phyloP scores from a whole-genome alignment of 2,888 invertebrate genomes.

The Ennomos quercinarius region DNA sequence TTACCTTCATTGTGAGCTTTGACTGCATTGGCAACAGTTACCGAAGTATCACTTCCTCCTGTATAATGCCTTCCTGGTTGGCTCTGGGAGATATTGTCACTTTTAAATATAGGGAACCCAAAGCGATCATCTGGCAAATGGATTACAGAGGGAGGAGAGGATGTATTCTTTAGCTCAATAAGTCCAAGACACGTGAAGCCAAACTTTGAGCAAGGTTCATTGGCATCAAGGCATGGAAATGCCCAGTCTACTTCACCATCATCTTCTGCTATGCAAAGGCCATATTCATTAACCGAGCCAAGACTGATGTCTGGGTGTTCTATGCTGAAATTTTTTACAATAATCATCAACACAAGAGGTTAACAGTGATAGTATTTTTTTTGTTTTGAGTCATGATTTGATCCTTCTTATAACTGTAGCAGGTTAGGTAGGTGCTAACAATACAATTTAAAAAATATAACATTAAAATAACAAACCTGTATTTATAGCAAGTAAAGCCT shows the following conservation, averaged over 20 bases:
- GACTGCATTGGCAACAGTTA: slow-evolving; percentile 72
- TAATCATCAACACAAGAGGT: background rate
- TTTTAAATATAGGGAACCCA: slow-evolving; percentile 51
- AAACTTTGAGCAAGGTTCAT: slow-evolving; percentile 96
- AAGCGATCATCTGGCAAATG: slow-evolving; percentile 22
- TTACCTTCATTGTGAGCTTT: slow-evolving; percentile 79
- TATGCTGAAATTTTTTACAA: slow-evolving; percentile 69
- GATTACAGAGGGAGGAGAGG: slow-evolving; percentile 12
- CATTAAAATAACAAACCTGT: slow-evolving; percentile 72
- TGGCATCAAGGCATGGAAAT: slow-evolving; percentile 95
- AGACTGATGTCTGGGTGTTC: slow-evolving; percentile 87
- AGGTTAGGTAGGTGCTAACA: too few relatives aligned
- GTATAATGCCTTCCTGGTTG: slow-evolving; percentile 73
- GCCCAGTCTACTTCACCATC: slow-evolving; percentile 98
- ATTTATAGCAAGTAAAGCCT: slow-evolving; percentile 96
- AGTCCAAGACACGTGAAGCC: slow-evolving; percentile 95
- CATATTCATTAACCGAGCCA: slow-evolving; percentile 90
- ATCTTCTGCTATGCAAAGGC: slow-evolving; percentile 97
- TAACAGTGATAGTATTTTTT: too few relatives aligned
- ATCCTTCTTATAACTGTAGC: too few relatives aligned
- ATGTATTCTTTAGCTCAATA: slow-evolving; percentile 77
- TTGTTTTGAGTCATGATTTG: too few relatives aligned
- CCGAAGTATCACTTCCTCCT: slow-evolving; percentile 78
- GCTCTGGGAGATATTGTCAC: slow-evolving; percentile 62
- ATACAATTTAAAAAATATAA: too few relatives aligned